Conservation (phyloP, 1,140 invertebrate species). For the Zaprionus inermis region DNA sequence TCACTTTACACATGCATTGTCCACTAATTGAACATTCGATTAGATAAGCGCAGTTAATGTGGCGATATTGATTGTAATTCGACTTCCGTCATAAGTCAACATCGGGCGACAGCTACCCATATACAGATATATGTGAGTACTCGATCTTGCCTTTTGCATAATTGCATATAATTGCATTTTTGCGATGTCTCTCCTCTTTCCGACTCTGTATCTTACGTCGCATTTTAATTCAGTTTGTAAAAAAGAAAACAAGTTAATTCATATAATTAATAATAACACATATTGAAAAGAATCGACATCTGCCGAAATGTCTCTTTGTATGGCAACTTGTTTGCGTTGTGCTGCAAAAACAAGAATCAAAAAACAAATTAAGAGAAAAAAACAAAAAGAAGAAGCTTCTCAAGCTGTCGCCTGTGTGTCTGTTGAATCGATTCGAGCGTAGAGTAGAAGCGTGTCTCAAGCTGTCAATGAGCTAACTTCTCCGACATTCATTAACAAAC, state of each 20-base stretch:
- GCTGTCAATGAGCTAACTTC: constrained; percentile 1
- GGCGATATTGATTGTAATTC: constrained; percentile 58
- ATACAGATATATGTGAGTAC: constrained; percentile 21
- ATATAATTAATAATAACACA: constrained; percentile 51
- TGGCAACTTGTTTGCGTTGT: constrained; percentile 46
- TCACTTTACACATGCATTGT: constrained; percentile 31
- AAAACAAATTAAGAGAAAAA: constrained; percentile 4
- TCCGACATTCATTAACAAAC: constrained; percentile 6
- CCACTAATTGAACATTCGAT: constrained; percentile 45
- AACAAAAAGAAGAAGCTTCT: constrained; percentile 2
- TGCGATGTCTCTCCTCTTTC: constrained; percentile 10
- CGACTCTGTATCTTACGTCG: constrained; percentile 48
- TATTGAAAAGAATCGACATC: constrained; percentile 45
- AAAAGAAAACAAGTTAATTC: constrained; percentile 44
- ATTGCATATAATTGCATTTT: constrained; percentile 70
- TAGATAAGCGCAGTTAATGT: constrained; percentile 68
- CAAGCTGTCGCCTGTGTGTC: constrained; percentile 44
- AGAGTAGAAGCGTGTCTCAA: too few species aligned
- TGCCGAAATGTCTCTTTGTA: constrained; percentile 47
- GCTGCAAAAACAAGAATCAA: constrained; percentile 22
- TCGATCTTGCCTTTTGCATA: constrained; percentile 57
- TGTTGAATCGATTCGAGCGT: constrained; percentile 36
- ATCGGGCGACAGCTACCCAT: constrained; percentile 4
- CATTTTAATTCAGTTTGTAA: constrained; percentile 34
- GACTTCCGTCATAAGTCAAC: constrained; percentile 67